A percentile compares a stretch with the other conserved stretches of the same genome.
Evolutionary conservation across 1,140 invertebrate species (phyloP).

Genomic region (Trichonephila clavipes): DNA sequence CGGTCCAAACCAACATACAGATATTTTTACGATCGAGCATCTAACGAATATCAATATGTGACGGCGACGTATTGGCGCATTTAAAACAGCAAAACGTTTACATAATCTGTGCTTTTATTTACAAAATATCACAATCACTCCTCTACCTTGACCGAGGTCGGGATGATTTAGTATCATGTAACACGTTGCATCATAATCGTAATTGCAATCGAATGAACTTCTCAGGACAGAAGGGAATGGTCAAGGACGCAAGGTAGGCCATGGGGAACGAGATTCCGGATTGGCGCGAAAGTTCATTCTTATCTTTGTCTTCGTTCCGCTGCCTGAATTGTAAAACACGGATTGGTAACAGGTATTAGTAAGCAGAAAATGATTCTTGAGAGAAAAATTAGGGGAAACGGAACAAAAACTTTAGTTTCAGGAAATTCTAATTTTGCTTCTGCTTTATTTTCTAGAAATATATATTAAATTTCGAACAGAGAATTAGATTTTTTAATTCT

Average conservation of each 20-base stretch:
- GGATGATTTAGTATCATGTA: constrained; percentile 19
- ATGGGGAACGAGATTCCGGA: background rate
- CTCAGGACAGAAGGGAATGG: background rate
- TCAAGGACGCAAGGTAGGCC: background rate
- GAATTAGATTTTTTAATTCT: no score
- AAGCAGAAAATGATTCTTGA: no score
- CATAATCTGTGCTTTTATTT: background rate
- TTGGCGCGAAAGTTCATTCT: constrained; percentile 1
- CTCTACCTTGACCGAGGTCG: constrained; percentile 16
- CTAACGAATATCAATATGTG: background rate
- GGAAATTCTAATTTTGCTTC: no score
- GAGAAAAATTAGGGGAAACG: no score
- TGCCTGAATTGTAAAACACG: background rate
- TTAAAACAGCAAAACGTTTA: background rate
- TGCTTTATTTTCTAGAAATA: no score
- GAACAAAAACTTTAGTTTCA: no score
- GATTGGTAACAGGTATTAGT: no score
- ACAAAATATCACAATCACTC: constrained; percentile 5
- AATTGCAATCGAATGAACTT: constrained; percentile 22
- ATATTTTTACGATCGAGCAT: no score
- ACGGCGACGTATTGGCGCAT: background rate
- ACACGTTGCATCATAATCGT: constrained; percentile 8
- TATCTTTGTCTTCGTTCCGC: background rate
- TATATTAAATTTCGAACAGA: no score
- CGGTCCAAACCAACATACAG: no score